phyloP scores from a whole-genome alignment of 2,113 vertebrate species.

The Cyanoramphus novaezelandiae region DNA sequence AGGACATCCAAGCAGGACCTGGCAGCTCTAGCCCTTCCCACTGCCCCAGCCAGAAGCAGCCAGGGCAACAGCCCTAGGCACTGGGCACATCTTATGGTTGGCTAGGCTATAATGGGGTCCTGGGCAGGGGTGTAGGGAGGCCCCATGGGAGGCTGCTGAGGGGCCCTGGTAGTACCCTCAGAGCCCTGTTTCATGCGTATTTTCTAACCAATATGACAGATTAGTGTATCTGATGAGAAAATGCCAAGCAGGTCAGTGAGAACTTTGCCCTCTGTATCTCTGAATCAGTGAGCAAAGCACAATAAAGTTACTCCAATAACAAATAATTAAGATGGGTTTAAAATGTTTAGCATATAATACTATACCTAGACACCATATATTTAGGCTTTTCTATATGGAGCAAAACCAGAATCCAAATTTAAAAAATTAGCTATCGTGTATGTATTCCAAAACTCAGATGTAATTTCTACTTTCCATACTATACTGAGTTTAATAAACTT shows the following conservation, averaged over 20 bases:
- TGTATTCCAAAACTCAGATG: not conserved
- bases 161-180: not conserved
- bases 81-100: accelerated
- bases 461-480: not conserved
- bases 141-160: not conserved
- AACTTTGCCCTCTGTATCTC: not conserved
- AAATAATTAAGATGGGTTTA: not conserved
- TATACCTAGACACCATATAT: not conserved
- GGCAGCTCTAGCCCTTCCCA: not conserved
- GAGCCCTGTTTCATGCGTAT: not conserved
- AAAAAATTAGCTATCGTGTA: not conserved
- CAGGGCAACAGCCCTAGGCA: accelerated
- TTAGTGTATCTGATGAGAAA: not conserved
- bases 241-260: not conserved
- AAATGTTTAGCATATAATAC: not conserved
- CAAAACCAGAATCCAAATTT: not conserved
- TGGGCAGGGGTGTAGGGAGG: not conserved
- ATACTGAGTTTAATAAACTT: not conserved
- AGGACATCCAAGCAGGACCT: not conserved
- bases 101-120: not conserved
- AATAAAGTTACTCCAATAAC: not conserved
- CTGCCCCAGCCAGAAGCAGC: not conserved
- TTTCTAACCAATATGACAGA: not conserved
- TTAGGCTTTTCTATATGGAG: not conserved
- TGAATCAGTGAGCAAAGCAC: not conserved